Percentiles rank a stretch among this genome's conserved stretches.
phyloP scores from a whole-genome alignment of 2,113 vertebrate genomes.

The Nerophis lumbriciformis region DNA sequence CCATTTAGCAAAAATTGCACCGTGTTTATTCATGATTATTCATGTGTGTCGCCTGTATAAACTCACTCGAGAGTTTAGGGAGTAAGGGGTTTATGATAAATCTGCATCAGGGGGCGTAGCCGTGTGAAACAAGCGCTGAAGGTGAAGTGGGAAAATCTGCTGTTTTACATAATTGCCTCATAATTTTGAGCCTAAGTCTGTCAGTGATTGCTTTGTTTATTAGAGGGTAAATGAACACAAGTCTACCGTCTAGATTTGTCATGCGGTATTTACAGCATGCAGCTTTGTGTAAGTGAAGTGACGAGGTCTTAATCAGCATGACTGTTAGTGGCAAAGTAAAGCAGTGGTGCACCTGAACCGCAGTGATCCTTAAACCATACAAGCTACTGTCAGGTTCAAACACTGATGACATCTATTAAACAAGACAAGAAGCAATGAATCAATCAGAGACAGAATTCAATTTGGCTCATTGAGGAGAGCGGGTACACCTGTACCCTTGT shows the following conservation, averaged over 20 bases:
- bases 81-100: constrained; percentile 28
- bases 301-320: constrained; percentile 2
- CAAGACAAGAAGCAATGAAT: too few species aligned
- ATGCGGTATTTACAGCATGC: constrained; percentile 3
- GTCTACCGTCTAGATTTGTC: constrained; percentile 24
- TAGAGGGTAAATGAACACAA: constrained; percentile 40
- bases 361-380: background rate
- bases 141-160: constrained; percentile 53
- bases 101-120: constrained; percentile 21
- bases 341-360: background rate
- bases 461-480: too few species aligned
- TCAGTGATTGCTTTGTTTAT: constrained; percentile 65
- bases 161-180: constrained; percentile 65
- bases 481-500: too few species aligned
- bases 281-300: constrained; percentile 10
- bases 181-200: constrained; percentile 58
- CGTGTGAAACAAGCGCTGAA: constrained; percentile 43
- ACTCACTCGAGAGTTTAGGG: background rate
- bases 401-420: too few species aligned
- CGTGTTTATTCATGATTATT: constrained; percentile 19
- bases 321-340: constrained; percentile 14
- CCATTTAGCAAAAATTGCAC: constrained; percentile 44
- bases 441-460: too few species aligned
- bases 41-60: constrained; percentile 15
- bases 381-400: background rate